Conservation (phyloP, 2,113 vertebrate genomes). For the Oreochromis spilurus region DNA sequence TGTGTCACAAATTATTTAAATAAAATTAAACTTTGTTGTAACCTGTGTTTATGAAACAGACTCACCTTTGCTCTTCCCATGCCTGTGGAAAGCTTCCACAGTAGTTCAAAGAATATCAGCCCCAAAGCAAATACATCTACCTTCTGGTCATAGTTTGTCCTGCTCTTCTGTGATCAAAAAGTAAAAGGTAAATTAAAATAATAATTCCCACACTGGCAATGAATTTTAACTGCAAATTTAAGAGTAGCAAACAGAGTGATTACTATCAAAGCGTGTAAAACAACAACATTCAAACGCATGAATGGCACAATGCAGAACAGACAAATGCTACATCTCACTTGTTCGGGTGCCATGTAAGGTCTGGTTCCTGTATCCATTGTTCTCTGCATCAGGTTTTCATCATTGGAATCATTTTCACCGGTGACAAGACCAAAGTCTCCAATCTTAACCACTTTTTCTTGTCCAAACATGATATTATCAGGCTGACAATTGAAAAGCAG, state of each 20-base stretch:
- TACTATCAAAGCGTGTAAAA: not conserved
- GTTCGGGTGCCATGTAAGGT: constrained; percentile 71
- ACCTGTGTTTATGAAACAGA: not conserved
- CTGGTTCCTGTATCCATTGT: constrained; percentile 49
- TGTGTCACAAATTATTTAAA: accelerated
- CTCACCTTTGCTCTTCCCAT: constrained; percentile 23
- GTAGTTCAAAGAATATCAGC: constrained; percentile 80
- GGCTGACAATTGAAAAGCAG: constrained; percentile 75
- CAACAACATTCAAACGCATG: accelerated
- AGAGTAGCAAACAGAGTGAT: not conserved
- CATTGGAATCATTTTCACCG: not conserved
- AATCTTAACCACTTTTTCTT: constrained; percentile 75
- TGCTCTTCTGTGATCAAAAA: not conserved
- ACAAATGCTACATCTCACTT: constrained; percentile 32
- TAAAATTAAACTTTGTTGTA: accelerated
- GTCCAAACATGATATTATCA: constrained; percentile 81
- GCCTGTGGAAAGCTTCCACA: constrained; percentile 35
- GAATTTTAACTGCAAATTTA: not conserved
- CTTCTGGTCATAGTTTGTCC: constrained; percentile 49
- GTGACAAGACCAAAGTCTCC: constrained; percentile 88
- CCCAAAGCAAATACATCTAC: constrained; percentile 86
- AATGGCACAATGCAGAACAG: not conserved
- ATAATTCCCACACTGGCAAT: not conserved
- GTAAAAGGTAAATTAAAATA: not conserved
- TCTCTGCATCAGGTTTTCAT: constrained; percentile 28